Evolutionary conservation across 2,888 invertebrate species (phyloP).

Genomic region (Eupithecia insigniata): DNA sequence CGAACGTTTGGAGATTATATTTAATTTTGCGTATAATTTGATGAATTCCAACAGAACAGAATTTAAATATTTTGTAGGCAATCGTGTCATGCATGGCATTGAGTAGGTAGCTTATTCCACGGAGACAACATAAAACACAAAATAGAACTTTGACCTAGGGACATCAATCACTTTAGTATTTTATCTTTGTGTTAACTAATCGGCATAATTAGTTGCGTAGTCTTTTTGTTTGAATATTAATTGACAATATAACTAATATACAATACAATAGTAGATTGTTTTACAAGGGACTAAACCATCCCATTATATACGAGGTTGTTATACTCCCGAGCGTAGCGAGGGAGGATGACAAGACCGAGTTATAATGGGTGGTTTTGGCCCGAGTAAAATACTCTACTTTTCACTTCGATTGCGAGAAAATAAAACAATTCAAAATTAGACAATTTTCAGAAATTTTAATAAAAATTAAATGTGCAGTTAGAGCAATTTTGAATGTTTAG

Average conservation of each 20-base stretch:
- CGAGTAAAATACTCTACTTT: too few relatives aligned
- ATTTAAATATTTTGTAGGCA: conserved; percentile 3
- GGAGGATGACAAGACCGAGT: too few relatives aligned
- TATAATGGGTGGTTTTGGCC: too few relatives aligned
- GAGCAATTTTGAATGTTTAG: too few relatives aligned
- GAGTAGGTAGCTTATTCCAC: background rate
- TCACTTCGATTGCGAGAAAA: too few relatives aligned
- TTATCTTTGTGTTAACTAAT: background rate
- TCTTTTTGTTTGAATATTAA: background rate
- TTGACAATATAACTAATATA: background rate
- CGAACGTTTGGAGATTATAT: background rate
- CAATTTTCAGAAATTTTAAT: too few relatives aligned
- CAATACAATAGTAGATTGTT: too few relatives aligned
- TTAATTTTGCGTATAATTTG: background rate
- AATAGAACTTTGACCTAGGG: background rate
- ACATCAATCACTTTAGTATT: background rate
- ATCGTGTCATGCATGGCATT: background rate
- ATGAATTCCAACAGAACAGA: background rate
- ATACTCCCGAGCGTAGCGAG: too few relatives aligned
- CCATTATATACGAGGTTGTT: too few relatives aligned
- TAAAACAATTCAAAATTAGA: too few relatives aligned
- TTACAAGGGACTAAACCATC: too few relatives aligned
- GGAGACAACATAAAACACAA: background rate
- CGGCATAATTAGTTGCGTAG: background rate
- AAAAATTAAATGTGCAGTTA: too few relatives aligned